These are phyloP conservation scores for Propithecus perrieri DNA, from an alignment of 2,797 vertebrate species.

Conservation along the genomic window DNA sequence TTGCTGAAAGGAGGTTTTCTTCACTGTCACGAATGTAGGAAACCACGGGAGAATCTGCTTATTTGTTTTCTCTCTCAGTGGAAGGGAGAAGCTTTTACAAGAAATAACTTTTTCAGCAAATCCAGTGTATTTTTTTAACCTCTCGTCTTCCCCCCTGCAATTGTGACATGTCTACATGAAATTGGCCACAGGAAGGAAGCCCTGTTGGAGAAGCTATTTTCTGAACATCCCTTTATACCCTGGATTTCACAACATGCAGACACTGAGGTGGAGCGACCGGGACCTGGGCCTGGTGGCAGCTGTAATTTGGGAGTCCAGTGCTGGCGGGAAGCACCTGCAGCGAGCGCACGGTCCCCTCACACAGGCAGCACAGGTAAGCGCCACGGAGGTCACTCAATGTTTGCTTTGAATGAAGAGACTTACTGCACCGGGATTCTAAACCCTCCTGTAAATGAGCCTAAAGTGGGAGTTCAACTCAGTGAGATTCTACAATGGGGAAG, in stretches of 20 bases:
- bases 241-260: constrained; percentile 81
- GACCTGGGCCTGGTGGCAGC: background rate
- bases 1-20: background rate
- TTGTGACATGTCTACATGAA: constrained; percentile 71
- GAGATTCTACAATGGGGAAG: constrained; percentile 38
- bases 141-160: constrained; percentile 13
- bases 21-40: constrained; percentile 10
- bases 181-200: constrained; percentile 85
- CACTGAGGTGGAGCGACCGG: background rate
- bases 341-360: background rate
- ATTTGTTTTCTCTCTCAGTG: constrained; percentile 57
- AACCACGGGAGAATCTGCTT: constrained; percentile 55
- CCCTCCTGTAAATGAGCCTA: background rate
- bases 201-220: constrained; percentile 84
- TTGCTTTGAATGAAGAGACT: background rate
- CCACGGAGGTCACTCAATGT: background rate
- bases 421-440: background rate
- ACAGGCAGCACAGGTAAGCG: background rate
- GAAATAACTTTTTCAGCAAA: constrained; percentile 84
- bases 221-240: constrained; percentile 79
- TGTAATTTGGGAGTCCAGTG: background rate
- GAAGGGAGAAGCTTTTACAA: constrained; percentile 80
- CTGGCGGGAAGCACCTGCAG: background rate
- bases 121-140: constrained; percentile 58
- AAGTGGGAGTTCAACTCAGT: background rate